Evolutionary conservation across 2,113 vertebrate species (phyloP).

Genomic region (Gadus macrocephalus): DNA sequence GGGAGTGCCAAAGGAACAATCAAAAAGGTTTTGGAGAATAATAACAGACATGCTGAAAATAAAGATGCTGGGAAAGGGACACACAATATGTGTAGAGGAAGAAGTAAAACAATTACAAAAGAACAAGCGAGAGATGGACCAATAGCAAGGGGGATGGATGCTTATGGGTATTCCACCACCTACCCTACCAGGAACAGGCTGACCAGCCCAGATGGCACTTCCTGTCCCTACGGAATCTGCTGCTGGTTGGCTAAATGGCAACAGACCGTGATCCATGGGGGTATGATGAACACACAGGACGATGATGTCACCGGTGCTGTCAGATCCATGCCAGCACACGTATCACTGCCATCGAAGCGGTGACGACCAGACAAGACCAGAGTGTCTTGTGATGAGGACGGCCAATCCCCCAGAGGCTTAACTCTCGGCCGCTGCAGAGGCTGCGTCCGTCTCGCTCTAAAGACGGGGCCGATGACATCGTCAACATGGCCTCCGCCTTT

Average conservation of each 20-base stretch:
- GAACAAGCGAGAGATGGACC: neutral
- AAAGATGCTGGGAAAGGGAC: too few species aligned
- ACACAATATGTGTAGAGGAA: too few species aligned
- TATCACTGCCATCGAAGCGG: constrained; percentile 41
- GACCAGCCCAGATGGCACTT: constrained; percentile 71
- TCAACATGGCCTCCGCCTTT: neutral
- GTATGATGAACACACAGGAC: constrained; percentile 23
- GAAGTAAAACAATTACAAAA: neutral
- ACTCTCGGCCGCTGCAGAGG: constrained; percentile 14
- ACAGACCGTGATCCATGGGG: neutral
- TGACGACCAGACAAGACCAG: constrained; percentile 22
- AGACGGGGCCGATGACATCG: neutral
- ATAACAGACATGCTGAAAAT: too few species aligned
- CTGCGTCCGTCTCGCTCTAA: constrained; percentile 15
- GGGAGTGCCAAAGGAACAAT: too few species aligned
- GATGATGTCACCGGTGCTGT: constrained; percentile 49
- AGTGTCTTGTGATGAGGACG: constrained; percentile 17
- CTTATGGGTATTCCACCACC: constrained; percentile 14
- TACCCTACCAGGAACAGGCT: constrained; percentile 40
- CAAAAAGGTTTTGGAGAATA: too few species aligned
- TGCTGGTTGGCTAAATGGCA: constrained; percentile 50
- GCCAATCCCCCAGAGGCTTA: neutral
- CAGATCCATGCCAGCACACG: constrained; percentile 45
- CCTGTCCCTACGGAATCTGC: constrained; percentile 51
- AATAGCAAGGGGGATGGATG: neutral